phyloP scores from a whole-genome alignment of 2,113 vertebrate genomes.

The Onychorhynchus coronatus region DNA sequence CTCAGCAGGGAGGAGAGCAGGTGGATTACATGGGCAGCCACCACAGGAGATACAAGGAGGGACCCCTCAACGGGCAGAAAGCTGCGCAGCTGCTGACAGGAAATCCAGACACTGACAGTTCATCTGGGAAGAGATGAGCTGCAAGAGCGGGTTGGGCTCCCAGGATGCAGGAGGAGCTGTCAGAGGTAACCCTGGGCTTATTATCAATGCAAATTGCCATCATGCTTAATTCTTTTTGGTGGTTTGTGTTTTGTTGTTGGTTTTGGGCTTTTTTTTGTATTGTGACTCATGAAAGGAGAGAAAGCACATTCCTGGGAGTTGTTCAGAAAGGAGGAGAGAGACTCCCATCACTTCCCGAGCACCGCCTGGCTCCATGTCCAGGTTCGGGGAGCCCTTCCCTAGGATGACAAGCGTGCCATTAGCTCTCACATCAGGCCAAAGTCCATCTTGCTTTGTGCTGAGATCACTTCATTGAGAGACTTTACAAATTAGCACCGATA shows the following conservation, averaged over 20 bases:
- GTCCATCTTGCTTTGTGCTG: conserved; percentile 24
- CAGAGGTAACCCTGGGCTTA: not conserved
- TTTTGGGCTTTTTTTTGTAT: not conserved
- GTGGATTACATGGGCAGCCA: not conserved
- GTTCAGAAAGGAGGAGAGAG: not conserved
- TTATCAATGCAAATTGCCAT: not conserved
- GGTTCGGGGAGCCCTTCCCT: not conserved
- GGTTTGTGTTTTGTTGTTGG: too few relatives aligned
- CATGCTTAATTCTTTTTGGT: not conserved
- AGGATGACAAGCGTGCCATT: conserved; percentile 9
- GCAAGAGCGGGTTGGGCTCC: accelerated
- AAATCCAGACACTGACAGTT: accelerated
- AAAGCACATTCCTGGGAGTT: not conserved
- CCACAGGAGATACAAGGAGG: not conserved
- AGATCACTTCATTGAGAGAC: conserved; percentile 21
- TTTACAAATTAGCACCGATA: conserved; percentile 68
- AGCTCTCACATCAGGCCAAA: conserved; percentile 37
- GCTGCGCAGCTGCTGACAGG: not conserved
- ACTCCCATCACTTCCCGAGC: not conserved
- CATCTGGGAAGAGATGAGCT: not conserved
- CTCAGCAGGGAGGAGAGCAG: not conserved
- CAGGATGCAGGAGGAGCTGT: not conserved
- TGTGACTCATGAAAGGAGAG: not conserved
- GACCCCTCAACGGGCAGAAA: not conserved
- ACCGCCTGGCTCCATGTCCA: not conserved